Evolutionary conservation across 2,888 invertebrate genomes (phyloP), one percentile per base, ranked within the genome.

Genomic region (Parnassius orleans): DNA sequence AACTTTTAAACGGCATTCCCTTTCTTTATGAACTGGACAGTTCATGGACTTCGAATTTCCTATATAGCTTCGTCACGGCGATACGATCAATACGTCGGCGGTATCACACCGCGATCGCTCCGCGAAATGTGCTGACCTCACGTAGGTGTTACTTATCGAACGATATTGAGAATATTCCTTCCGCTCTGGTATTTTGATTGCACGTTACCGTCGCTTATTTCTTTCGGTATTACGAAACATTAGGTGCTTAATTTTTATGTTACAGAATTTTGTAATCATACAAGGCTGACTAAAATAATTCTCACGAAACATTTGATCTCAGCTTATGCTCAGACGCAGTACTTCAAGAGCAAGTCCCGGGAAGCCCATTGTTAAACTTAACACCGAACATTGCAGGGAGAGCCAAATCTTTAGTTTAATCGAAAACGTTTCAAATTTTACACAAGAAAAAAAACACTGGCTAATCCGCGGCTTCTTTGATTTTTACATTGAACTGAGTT

Each of bases 381-480:
- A 73, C 74, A 75, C 73, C 71, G 69, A 80, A 81, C 83, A 83
- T 83, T 83, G 80, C 71, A 70, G 73, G 76, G 80, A 83, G 81
- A 84, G 81, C 83, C 72, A 87, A 89, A 87, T 85, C 86, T 84
- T 79, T 79, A 74, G 78, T 81, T 73, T 84, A 84, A 87, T 85
- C 87, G 83, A 81, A 78, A 87, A 81, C 83, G 83, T 84, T 88
- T 86, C 83, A 76, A 83, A 86, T 85, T 87, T 85, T 79, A 79
- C 79, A 76, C 80, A 72, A 72, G 15, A 67, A 78, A 84, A 86
- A 86, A 87, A 86, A 81, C 81, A 75, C 76, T 72, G 61, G 76
- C 80, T 87, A 85, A 89, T 86, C 89, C 87, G 90, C 91, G 91
- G 91, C 80, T 52, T 76, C 90, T 90, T 91, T 91, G 88, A 88